Conservation (phyloP, 2,113 vertebrate genomes). For the Psilopsiagon aurifrons region DNA sequence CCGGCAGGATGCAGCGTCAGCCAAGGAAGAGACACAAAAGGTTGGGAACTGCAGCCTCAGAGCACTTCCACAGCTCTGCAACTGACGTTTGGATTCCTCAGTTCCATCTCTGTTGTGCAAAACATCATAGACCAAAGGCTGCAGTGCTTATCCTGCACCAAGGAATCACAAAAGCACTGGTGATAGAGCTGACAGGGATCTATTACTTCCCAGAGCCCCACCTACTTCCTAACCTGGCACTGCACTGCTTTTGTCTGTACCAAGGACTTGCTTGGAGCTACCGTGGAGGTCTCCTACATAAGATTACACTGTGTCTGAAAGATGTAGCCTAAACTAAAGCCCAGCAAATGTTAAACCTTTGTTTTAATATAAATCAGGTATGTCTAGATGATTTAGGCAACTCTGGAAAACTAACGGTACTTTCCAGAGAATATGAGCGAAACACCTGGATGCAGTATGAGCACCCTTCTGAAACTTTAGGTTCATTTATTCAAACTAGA, state of each 20-base stretch:
- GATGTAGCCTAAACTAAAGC: not conserved
- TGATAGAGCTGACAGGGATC: not conserved
- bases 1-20: slow-evolving; percentile 17
- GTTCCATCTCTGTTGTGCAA: not conserved
- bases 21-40: slow-evolving; percentile 19
- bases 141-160: not conserved
- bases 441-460: not conserved
- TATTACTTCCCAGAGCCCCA: not conserved
- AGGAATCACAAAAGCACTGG: not conserved
- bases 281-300: not conserved
- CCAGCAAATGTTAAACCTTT: slow-evolving; percentile 1
- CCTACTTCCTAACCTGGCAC: not conserved
- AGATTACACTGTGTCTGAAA: not conserved
- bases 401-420: not conserved
- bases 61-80: not conserved
- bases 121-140: not conserved
- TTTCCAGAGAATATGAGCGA: not conserved
- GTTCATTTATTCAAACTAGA: not conserved
- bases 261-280: not conserved
- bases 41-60: not conserved
- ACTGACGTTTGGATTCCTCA: not conserved
- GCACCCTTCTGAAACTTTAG: not conserved
- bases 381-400: not conserved
- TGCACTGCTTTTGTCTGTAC: not conserved
- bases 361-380: not conserved